Percentiles rank a stretch among this genome's conserved stretches.
These are phyloP conservation scores for Rhabditoides inermis DNA, from an alignment of 2,888 invertebrate species.

Conservation along the genomic window DNA sequence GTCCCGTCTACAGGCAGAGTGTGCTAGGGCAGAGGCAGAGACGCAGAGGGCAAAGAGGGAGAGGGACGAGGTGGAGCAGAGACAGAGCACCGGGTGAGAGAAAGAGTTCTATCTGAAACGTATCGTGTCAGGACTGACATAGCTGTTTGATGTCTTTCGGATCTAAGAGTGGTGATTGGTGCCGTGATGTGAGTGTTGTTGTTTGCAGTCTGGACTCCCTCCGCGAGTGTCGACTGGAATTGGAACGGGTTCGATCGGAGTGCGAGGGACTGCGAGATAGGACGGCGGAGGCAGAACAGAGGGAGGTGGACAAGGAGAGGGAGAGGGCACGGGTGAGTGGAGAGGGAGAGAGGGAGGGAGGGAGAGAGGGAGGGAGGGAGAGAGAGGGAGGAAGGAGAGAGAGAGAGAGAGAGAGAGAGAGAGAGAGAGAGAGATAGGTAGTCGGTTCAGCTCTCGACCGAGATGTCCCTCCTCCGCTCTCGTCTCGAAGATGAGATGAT, in stretches of 20 bases:
- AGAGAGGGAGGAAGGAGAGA: constrained; percentile 2
- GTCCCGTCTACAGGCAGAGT: too few relatives aligned
- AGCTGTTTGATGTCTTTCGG: too few relatives aligned
- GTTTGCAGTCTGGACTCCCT: constrained; percentile 4
- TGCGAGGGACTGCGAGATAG: not conserved
- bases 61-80: constrained; percentile 2
- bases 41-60: not conserved
- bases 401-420: not conserved
- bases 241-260: constrained; percentile 2
- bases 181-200: not conserved
- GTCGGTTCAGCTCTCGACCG: not conserved
- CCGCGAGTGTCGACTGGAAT: not conserved
- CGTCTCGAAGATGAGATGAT: too few relatives aligned
- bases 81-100: too few relatives aligned
- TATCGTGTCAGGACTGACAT: too few relatives aligned
- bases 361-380: constrained; percentile 5
- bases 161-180: too few relatives aligned
- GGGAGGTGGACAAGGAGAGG: not conserved
- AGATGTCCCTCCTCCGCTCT: not conserved
- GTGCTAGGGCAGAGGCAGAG: too few relatives aligned
- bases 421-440: not conserved
- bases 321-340: too few relatives aligned
- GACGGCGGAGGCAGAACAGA: not conserved
- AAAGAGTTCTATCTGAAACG: too few relatives aligned
- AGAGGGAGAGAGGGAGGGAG: constrained; percentile 2